Percentiles rank a stretch among this genome's conserved stretches.
Conservation (phyloP, 1,140 invertebrate species). For the Cotesia typhae region DNA sequence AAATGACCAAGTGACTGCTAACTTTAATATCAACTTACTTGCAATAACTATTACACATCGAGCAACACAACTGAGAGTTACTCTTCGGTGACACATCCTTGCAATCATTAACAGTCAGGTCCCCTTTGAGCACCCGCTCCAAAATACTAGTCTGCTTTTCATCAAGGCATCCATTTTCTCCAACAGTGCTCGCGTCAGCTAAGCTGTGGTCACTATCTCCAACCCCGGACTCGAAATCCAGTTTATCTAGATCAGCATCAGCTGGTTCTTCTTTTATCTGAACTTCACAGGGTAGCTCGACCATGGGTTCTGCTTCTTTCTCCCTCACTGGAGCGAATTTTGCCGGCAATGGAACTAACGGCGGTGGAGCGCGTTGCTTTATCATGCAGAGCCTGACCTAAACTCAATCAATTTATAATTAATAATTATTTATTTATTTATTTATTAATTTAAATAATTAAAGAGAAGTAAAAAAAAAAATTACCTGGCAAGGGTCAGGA, state of each 20-base stretch:
- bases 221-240: background rate
- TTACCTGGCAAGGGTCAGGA: slow-evolving; percentile 56
- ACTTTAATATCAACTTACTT: slow-evolving; percentile 39
- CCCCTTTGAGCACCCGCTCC: slow-evolving; percentile 54
- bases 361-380: slow-evolving; percentile 55
- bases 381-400: slow-evolving; percentile 55
- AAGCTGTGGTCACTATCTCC: slow-evolving; percentile 22
- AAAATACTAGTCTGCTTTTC: slow-evolving; percentile 50
- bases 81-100: slow-evolving; percentile 43
- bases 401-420: background rate
- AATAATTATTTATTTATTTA: slow-evolving; percentile 8
- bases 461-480: background rate
- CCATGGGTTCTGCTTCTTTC: slow-evolving; percentile 40
- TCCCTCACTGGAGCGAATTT: slow-evolving; percentile 34
- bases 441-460: background rate
- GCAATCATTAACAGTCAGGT: slow-evolving; percentile 51
- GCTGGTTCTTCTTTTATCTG: slow-evolving; percentile 53
- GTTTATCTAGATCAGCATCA: background rate
- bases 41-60: slow-evolving; percentile 56
- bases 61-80: slow-evolving; percentile 54
- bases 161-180: slow-evolving; percentile 24
- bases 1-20: too few species aligned
- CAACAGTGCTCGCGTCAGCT: slow-evolving; percentile 11
- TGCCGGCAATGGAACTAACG: slow-evolving; percentile 54
- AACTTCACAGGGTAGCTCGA: slow-evolving; percentile 55